Evolutionary conservation across 2,888 invertebrate genomes (phyloP).

Genomic region (Dasysyrphus albostriatus): DNA sequence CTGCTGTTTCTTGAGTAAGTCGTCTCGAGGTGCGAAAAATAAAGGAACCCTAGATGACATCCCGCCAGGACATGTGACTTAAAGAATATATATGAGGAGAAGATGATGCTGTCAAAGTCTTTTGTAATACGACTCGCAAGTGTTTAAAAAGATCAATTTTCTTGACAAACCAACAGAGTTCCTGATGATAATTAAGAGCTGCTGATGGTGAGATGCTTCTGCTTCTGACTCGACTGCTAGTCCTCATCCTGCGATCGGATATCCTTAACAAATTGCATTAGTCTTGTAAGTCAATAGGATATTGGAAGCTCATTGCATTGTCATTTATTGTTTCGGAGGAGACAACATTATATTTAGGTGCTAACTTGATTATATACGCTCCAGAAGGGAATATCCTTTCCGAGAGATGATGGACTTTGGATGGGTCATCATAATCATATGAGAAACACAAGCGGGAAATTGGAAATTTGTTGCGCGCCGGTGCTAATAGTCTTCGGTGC

Average conservation of each 20-base stretch:
- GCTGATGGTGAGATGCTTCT: conserved; percentile 12
- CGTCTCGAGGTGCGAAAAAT: conserved; percentile 52
- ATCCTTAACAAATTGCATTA: conserved; percentile 69
- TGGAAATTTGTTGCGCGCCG: conserved; percentile 62
- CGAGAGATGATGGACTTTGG: conserved; percentile 26
- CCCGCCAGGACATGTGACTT: conserved; percentile 51
- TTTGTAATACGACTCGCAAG: conserved; percentile 55
- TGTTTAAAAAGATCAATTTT: conserved; percentile 13
- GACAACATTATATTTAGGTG: conserved; percentile 50
- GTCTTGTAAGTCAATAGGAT: conserved; percentile 57
- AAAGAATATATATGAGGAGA: conserved; percentile 22
- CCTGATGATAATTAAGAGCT: conserved; percentile 67
- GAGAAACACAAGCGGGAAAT: conserved; percentile 45
- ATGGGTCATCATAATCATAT: conserved; percentile 25
- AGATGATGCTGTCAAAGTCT: conserved; percentile 34
- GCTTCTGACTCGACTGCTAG: background rate
- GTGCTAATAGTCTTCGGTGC: conserved; percentile 13
- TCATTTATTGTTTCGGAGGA: conserved; percentile 44
- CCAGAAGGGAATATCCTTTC: conserved; percentile 41
- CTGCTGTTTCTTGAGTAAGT: conserved; percentile 67
- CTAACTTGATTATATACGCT: conserved; percentile 73
- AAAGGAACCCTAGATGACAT: conserved; percentile 33
- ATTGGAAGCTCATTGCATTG: conserved; percentile 73
- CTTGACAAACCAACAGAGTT: conserved; percentile 13
- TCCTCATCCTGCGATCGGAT: conserved; percentile 30